Percentiles rank a stretch among this genome's conserved stretches.
Conservation (phyloP, 2,113 vertebrate genomes). For the Myrmophylax atrothorax region DNA sequence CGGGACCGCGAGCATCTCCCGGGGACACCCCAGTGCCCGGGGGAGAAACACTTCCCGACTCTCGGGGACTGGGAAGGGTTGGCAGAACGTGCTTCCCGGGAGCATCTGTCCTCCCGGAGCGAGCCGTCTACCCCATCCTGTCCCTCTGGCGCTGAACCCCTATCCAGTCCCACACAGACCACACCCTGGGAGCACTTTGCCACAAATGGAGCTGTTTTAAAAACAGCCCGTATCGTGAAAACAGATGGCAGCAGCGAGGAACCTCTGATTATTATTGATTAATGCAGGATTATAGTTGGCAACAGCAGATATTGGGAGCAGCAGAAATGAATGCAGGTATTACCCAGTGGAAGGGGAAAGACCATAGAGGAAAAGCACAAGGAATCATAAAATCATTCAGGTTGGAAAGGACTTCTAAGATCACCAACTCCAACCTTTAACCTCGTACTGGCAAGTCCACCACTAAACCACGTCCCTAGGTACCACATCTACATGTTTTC, state of each 20-base stretch:
- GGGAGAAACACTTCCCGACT: neutral
- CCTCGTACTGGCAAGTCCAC: neutral
- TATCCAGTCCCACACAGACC: neutral
- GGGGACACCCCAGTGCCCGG: neutral
- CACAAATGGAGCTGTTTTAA: neutral
- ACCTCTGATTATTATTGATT: conserved; percentile 25
- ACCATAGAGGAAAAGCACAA: neutral
- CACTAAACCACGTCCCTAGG: neutral
- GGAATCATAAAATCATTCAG: neutral
- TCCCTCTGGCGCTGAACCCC: neutral
- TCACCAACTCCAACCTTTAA: neutral
- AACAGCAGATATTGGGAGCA: neutral
- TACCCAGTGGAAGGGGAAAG: neutral
- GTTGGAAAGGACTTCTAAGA: neutral
- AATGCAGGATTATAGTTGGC: neutral
- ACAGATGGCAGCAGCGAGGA: neutral
- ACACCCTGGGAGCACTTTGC: neutral
- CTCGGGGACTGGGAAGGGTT: neutral
- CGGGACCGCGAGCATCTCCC: neutral
- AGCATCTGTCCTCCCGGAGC: neutral
- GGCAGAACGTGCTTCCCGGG: neutral
- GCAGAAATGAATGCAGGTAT: neutral
- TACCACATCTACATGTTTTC: neutral
- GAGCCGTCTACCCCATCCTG: neutral
- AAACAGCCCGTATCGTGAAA: neutral